phyloP scores from a whole-genome alignment of 2,888 invertebrate species.

The Nomada ruficornis region DNA sequence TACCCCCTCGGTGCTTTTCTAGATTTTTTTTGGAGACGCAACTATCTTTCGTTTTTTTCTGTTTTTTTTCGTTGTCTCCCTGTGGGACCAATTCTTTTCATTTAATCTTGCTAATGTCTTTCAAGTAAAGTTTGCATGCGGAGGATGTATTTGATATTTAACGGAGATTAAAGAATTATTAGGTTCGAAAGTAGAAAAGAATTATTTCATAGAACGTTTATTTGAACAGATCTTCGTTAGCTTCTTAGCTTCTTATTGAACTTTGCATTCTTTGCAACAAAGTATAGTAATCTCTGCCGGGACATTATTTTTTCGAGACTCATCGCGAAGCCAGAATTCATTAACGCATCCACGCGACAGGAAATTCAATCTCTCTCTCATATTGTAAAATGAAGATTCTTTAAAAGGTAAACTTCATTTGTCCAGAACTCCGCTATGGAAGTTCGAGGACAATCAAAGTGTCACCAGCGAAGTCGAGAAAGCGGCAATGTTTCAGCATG shows the following conservation, averaged over 20 bases:
- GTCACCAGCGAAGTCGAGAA: conserved; percentile 27
- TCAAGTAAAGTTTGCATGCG: no score
- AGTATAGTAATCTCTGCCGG: no score
- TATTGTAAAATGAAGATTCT: not conserved
- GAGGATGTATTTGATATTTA: no score
- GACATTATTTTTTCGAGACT: no score
- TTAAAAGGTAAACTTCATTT: conserved; percentile 49
- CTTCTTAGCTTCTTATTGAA: no score
- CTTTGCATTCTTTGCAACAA: no score
- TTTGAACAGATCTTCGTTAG: no score
- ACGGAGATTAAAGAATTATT: no score
- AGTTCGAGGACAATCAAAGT: conserved; percentile 41
- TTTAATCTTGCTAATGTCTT: no score
- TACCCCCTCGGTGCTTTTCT: not conserved
- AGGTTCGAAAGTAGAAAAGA: no score
- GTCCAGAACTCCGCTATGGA: conserved; percentile 38
- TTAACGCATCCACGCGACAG: not conserved
- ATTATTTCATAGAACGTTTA: no score
- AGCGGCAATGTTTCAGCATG: conserved; percentile 57
- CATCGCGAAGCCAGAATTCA: no score
- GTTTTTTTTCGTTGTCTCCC: not conserved
- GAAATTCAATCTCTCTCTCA: not conserved
- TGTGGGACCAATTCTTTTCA: not conserved
- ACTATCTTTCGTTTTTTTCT: not conserved
- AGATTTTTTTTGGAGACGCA: not conserved